Evolutionary conservation across 2,113 vertebrate genomes (phyloP).

Genomic region (Poeciliopsis retropinna): DNA sequence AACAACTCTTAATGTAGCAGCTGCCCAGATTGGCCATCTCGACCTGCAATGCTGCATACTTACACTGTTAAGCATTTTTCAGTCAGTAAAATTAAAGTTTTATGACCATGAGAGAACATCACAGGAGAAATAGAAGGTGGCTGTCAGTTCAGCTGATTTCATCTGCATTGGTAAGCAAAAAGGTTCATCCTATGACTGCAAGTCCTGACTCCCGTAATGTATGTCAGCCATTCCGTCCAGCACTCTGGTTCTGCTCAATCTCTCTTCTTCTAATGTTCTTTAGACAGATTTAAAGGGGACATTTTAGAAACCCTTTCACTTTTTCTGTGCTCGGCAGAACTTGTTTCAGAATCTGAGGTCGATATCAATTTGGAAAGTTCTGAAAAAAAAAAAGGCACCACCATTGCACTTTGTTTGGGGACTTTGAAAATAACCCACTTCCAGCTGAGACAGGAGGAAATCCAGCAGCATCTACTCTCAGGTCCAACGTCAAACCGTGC

Average conservation of each 20-base stretch:
- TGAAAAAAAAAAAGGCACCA: neutral
- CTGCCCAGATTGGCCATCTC: conserved; percentile 64
- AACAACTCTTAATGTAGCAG: conserved; percentile 56
- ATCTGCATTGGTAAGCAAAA: conserved; percentile 10
- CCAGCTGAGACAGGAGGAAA: neutral
- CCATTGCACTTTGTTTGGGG: too few species aligned
- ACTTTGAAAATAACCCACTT: neutral
- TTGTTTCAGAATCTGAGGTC: neutral
- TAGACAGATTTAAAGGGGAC: neutral
- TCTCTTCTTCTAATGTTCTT: neutral
- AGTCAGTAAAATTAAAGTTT: conserved; percentile 61
- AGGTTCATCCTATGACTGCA: neutral
- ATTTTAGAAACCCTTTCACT: neutral
- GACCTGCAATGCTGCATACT: conserved; percentile 43
- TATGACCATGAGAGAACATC: conserved; percentile 38
- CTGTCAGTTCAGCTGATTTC: conserved; percentile 32
- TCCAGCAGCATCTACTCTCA: neutral
- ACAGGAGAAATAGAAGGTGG: conserved; percentile 24
- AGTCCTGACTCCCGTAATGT: neutral
- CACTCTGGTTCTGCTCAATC: neutral
- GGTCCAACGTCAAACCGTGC: neutral
- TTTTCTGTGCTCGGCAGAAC: neutral
- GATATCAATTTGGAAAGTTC: neutral
- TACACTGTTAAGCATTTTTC: conserved; percentile 65
- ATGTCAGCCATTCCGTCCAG: neutral